These are phyloP conservation scores for Syngnathus floridae DNA, from an alignment of 2,113 vertebrate species.

Conservation along the genomic window DNA sequence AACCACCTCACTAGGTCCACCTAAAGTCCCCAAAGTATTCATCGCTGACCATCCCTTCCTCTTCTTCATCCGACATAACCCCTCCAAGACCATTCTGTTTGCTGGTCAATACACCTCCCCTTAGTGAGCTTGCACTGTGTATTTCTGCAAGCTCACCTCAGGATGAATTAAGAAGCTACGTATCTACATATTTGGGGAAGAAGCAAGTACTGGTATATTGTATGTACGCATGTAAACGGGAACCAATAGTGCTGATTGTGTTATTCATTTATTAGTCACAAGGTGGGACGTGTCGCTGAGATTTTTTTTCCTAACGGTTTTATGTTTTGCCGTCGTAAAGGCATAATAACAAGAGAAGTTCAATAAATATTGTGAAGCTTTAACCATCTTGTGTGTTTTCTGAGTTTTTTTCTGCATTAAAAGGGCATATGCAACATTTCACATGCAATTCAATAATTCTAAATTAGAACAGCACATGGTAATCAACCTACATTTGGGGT, in stretches of 20 bases:
- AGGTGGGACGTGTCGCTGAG: background rate
- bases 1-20: background rate
- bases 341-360: background rate
- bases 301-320: background rate
- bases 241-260: background rate
- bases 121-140: conserved; percentile 3
- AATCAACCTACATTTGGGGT: background rate
- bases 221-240: background rate
- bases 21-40: conserved; percentile 51
- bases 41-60: conserved; percentile 81
- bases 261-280: background rate
- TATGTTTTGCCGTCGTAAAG: background rate
- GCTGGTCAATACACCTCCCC: conserved; percentile 72
- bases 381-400: background rate
- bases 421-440: background rate
- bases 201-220: background rate
- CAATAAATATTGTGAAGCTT: background rate
- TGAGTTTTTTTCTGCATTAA: background rate
- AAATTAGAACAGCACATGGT: background rate
- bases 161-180: background rate
- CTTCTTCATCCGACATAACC: conserved; percentile 76
- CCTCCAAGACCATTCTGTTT: conserved; percentile 70
- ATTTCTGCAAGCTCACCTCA: background rate
- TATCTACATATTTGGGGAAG: background rate
- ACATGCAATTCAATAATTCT: background rate